Percentiles rank a stretch among this genome's conserved stretches.
Evolutionary conservation across 2,888 invertebrate species (phyloP).

Genomic region (Omphaloscelis lunosa): DNA sequence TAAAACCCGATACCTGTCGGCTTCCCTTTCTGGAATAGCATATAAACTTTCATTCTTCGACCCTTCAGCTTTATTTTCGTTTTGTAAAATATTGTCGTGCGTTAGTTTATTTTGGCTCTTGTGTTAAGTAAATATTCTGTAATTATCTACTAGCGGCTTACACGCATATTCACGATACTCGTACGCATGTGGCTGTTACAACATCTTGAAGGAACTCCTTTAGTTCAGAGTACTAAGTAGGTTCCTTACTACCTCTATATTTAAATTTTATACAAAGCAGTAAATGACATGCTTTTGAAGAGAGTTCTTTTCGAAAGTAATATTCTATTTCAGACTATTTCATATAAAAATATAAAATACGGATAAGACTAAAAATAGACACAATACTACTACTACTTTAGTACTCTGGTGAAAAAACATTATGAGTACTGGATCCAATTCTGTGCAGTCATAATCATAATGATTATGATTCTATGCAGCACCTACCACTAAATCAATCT

Average conservation of each 20-base stretch:
- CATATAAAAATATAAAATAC: neutral
- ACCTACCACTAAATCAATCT: no score
- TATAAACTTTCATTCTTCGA: neutral
- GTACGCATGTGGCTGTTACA: slow-evolving; percentile 40
- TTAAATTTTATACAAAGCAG: no score
- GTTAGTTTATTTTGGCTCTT: neutral
- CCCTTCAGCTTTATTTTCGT: neutral
- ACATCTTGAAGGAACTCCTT: slow-evolving; percentile 39
- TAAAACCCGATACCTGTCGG: no score
- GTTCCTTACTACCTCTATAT: slow-evolving; percentile 16
- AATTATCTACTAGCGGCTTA: neutral
- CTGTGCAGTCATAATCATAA: no score
- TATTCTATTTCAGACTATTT: neutral
- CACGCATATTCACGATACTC: slow-evolving; percentile 36
- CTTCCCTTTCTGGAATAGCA: no score
- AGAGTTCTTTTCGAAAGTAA: neutral
- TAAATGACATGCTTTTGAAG: no score
- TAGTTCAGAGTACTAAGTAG: neutral
- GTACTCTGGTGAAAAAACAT: neutral
- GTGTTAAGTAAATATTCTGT: neutral
- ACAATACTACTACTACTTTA: neutral
- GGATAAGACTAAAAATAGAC: neutral
- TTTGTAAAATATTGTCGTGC: neutral
- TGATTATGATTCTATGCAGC: neutral
- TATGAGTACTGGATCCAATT: neutral